Evolutionary conservation across 1,140 invertebrate species (phyloP).

Genomic region (Drosophila sp.): DNA sequence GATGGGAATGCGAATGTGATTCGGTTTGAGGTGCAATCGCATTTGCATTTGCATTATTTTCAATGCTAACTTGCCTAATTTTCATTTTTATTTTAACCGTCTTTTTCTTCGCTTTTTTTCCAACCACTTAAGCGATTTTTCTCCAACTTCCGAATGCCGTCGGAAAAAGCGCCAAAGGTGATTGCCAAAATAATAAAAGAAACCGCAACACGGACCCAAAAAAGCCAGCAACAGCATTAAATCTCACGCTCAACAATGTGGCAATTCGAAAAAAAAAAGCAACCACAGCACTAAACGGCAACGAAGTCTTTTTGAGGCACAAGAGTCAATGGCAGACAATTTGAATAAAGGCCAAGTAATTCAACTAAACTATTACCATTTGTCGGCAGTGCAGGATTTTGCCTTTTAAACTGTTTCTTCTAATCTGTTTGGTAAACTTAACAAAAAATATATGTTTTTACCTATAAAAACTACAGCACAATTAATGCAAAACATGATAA

Average conservation of each 20-base stretch:
- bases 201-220: slow-evolving; percentile 35
- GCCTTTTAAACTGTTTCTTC: not conserved
- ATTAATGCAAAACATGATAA: too few species aligned
- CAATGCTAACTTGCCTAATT: slow-evolving; percentile 41
- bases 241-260: slow-evolving; percentile 59
- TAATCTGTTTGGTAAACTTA: not conserved
- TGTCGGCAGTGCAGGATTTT: not conserved
- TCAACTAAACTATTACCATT: slow-evolving; percentile 7
- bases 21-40: slow-evolving; percentile 29
- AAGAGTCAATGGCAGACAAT: slow-evolving; percentile 34
- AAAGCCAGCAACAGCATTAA: slow-evolving; percentile 37
- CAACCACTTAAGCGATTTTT: slow-evolving; percentile 37
- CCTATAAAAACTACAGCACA: too few species aligned
- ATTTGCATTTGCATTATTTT: slow-evolving; percentile 23
- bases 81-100: not conserved
- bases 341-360: slow-evolving; percentile 16
- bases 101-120: slow-evolving; percentile 6
- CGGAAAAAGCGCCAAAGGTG: slow-evolving; percentile 39
- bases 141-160: slow-evolving; percentile 56
- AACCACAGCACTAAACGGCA: slow-evolving; percentile 15
- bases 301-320: slow-evolving; percentile 13
- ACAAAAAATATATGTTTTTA: not conserved
- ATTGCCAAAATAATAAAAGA: slow-evolving; percentile 35
- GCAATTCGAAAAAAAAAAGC: slow-evolving; percentile 26
- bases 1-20: slow-evolving; percentile 53